Conservation (phyloP, 2,113 vertebrate species). For the Agapornis roseicollis region DNA sequence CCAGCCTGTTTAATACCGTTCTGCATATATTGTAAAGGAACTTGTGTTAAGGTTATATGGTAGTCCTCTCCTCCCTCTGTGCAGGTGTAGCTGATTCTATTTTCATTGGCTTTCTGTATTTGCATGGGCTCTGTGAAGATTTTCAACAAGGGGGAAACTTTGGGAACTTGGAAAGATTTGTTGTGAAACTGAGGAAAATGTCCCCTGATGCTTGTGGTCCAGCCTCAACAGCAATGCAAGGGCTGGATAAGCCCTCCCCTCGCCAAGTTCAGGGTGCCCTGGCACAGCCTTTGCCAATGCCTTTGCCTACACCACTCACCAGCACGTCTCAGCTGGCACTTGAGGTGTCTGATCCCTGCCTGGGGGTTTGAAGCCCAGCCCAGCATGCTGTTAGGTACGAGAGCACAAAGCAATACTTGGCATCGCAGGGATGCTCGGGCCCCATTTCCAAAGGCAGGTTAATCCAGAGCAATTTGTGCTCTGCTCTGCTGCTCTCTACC, state of each 20-base stretch:
- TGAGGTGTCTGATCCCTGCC: neutral
- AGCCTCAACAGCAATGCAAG: neutral
- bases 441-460: neutral
- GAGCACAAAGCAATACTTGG: neutral
- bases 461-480: neutral
- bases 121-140: accelerated
- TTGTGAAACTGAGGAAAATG: neutral
- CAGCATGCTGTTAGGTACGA: accelerated
- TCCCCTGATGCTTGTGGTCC: neutral
- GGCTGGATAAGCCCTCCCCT: neutral
- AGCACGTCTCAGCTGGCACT: accelerated
- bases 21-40: neutral
- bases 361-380: neutral
- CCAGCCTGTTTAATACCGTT: neutral
- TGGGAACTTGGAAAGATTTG: neutral
- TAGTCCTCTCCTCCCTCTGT: neutral
- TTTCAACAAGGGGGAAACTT: neutral
- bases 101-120: neutral
- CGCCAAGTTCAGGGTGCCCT: accelerated
- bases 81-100: neutral
- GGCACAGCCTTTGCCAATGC: neutral
- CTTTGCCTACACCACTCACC: neutral
- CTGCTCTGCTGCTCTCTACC: neutral
- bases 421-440: accelerated
- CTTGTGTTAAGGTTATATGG: neutral